Base-by-base conservation (phyloP, 2,888 invertebrate species). In the Serrognathus titanus region DNA sequence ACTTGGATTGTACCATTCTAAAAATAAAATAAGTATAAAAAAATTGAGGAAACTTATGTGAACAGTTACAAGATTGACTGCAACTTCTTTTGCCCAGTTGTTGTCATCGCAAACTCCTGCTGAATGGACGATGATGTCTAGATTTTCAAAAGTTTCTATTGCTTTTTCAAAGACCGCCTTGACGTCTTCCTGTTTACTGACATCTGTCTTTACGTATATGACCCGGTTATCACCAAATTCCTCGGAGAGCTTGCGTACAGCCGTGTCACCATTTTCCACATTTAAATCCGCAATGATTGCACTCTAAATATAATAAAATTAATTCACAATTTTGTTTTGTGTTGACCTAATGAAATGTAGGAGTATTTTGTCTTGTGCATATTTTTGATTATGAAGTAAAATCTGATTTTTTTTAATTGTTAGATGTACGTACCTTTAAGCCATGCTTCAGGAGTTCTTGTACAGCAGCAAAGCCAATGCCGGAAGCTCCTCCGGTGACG, bases 401-500 rank as follows among this genome's bases (percentile, higher is more conserved):
- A 3, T 16, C n/a, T 2, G 2, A 4, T 31, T 5, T 24, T 24
- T 24, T 24, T 24, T 38, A 16, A 11, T 20, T 12, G 24, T 8
- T 13, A 20, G n/a, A 38, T 35, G 16, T 37, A 35, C 13, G 57
- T 54, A 67, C 66, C 55, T 59, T 61, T 53, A 58, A 51, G 45
- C 67, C 63, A 51, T 68, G 55, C 51, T 58, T 48, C 48, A 69
- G 48, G 16, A 68, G 51, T 52, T 64, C 66, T 47, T 64, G 62
- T 1, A 61, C 64, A 31, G 55, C 62, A 36, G 41, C 51, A 7
- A 69, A 49, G 1, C 70, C 70, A 39, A 69, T 65, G 10, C 69
- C 67, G 9, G 63, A 62, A 11, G 66, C 62, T 43, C 65, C 69
- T 10, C 71, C 71, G 7, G 67, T 69, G 31, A 71, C 65, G 46